Evolutionary conservation across 1,140 invertebrate species (phyloP), one percentile per base, ranked within the genome.

Genomic region (Oppia nitens): DNA sequence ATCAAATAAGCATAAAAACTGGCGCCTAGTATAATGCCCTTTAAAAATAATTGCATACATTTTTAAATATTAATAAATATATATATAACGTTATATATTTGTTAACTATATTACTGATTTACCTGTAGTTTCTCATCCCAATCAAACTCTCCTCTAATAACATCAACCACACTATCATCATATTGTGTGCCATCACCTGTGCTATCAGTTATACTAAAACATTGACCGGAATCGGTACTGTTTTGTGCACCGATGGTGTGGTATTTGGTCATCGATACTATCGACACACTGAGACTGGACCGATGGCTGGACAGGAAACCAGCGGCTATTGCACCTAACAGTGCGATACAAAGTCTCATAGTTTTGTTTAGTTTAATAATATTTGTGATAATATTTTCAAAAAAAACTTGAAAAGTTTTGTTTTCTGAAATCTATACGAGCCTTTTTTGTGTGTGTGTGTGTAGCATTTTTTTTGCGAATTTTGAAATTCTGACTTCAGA

Each of bases 281-380:
- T 92, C 12, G 91, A 90, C 29, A 96, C 87, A 4, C 89, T 94
- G 78, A 97, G 84, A 69, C 94, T 95, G 17, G 90, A 91, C 55
- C 92, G 75, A 83, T 96, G 88, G 55, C 91, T 80, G 72, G 96
- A 97, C 0, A 89, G 84, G 70, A 90, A 87, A 47, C 85, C 84
- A 83, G 91, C 90, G 24, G 86, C 87, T 65, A 87, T 75, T 72
- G 93, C 93, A 55, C 91, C 79, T 81, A 93, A 83, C 64, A 93
- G 80, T 4, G 87, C 87, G 57, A 90, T 82, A 64, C 84, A 76
- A n/a, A 56, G 2, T 21, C 55, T n/a, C n/a, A n/a, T n/a, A n/a
- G n/a, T n/a, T n/a, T n/a, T n/a, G n/a, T n/a, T n/a, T n/a, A n/a
- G n/a, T n/a, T n/a, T n/a, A n/a, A n/a, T n/a, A n/a, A n/a, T n/a